Percentiles rank a stretch among this genome's conserved stretches.
phyloP scores from a whole-genome alignment of 2,888 invertebrate species.

The Drosophila mettleri region DNA sequence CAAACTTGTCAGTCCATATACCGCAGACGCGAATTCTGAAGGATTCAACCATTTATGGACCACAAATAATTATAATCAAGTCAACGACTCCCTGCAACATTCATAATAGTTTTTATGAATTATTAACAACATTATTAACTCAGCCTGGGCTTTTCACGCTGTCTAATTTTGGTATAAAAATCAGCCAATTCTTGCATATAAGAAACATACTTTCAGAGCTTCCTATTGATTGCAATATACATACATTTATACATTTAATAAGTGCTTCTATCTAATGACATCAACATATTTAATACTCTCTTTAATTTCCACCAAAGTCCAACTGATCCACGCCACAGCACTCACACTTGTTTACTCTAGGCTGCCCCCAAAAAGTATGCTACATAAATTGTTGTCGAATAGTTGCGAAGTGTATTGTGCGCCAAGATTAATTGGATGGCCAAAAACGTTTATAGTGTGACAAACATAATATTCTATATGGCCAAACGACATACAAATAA shows the following conservation, averaged over 20 bases:
- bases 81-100: too few species aligned
- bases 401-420: conserved; percentile 3
- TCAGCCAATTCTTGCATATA: too few species aligned
- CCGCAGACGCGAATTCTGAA: too few species aligned
- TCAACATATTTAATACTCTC: neutral
- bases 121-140: too few species aligned
- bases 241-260: neutral
- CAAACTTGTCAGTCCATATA: too few species aligned
- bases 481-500: neutral
- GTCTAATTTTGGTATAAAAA: too few species aligned
- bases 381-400: conserved; percentile 8
- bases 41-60: too few species aligned
- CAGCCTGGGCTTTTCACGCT: too few species aligned
- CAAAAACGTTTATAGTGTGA: neutral
- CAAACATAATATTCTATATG: neutral
- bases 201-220: neutral
- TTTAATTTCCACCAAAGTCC: neutral
- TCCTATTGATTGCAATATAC: neutral
- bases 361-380: conserved; percentile 7
- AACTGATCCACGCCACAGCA: neutral
- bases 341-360: neutral
- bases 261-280: neutral
- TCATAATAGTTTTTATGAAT: too few species aligned
- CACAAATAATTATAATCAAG: too few species aligned
- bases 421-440: neutral